A percentile compares a stretch with the other conserved stretches of the same genome.
These are phyloP conservation scores for Lysiphlebus fabarum DNA, from an alignment of 1,140 invertebrate genomes.

Conservation along the genomic window DNA sequence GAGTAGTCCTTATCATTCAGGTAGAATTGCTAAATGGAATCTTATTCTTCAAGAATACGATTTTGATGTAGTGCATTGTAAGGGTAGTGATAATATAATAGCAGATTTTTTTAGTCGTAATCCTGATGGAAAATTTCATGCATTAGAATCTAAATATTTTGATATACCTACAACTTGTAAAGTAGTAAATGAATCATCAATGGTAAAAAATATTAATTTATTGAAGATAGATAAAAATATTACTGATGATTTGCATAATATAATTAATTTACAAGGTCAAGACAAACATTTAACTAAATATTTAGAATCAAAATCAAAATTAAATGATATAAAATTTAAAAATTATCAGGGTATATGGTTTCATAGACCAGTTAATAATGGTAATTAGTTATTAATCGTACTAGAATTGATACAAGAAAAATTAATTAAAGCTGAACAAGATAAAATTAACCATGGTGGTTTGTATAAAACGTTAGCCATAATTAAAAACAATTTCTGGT, in stretches of 20 bases:
- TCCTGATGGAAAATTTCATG: constrained; percentile 8
- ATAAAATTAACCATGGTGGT: constrained; percentile 21
- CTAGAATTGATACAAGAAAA: constrained; percentile 13
- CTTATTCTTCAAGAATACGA: constrained; percentile 18
- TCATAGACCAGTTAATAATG: constrained; percentile 1
- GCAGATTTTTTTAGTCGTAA: constrained; percentile 25
- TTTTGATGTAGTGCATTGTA: constrained; percentile 18
- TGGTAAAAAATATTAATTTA: too few species aligned
- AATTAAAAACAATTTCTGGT: constrained; percentile 24
- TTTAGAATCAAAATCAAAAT: constrained; percentile 10
- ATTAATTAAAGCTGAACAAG: constrained; percentile 17
- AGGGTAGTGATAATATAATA: constrained; percentile 19
- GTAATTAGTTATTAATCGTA: constrained; percentile 6
- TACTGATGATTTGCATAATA: neutral
- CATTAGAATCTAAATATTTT: too few species aligned
- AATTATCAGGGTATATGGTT: constrained; percentile 14
- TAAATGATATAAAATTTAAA: constrained; percentile 15
- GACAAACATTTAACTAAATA: constrained; percentile 16
- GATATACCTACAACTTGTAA: too few species aligned
- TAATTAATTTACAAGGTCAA: neutral
- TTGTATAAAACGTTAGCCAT: constrained; percentile 20
- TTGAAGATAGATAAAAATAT: too few species aligned
- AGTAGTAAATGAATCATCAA: too few species aligned
- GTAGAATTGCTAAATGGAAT: constrained; percentile 13
- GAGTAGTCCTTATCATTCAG: constrained; percentile 7